Evolutionary conservation across 2,888 invertebrate species (phyloP).

Genomic region (Eupithecia centaureata): DNA sequence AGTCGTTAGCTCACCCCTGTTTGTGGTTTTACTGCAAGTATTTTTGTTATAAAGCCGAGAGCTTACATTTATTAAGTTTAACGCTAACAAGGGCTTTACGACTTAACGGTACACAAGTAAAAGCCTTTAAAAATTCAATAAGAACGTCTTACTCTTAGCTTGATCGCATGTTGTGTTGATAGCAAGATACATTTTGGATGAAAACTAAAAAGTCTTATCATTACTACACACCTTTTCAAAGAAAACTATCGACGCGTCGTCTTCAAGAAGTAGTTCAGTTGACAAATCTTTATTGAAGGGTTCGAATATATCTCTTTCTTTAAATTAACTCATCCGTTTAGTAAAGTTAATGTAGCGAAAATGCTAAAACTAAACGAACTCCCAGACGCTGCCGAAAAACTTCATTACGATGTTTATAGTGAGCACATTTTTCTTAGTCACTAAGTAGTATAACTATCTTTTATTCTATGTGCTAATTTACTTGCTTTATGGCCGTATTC

Average conservation of each 20-base stretch:
- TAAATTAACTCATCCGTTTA: neutral
- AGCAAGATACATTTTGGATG: neutral
- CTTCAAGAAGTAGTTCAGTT: neutral
- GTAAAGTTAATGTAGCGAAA: neutral
- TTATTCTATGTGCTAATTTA: neutral
- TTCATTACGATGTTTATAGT: conserved; percentile 18
- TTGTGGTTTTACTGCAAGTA: conserved; percentile 10
- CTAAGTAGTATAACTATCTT: conserved; percentile 1
- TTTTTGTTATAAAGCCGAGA: neutral
- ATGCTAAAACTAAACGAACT: neutral
- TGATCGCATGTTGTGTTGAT: neutral
- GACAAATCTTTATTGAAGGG: neutral
- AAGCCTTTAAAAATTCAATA: neutral
- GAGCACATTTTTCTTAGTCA: conserved; percentile 7
- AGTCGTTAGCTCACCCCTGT: conserved; percentile 27
- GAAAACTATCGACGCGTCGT: no score
- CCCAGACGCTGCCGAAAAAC: conserved; percentile 1
- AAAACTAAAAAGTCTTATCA: neutral
- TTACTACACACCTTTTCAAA: no score
- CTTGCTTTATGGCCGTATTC: neutral
- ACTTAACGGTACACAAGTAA: neutral
- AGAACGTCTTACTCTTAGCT: neutral
- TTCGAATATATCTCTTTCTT: neutral
- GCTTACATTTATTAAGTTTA: neutral
- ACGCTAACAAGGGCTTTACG: neutral